These are phyloP conservation scores for Octopus bimaculoides DNA, from an alignment of 1,140 invertebrate species.

Conservation along the genomic window DNA sequence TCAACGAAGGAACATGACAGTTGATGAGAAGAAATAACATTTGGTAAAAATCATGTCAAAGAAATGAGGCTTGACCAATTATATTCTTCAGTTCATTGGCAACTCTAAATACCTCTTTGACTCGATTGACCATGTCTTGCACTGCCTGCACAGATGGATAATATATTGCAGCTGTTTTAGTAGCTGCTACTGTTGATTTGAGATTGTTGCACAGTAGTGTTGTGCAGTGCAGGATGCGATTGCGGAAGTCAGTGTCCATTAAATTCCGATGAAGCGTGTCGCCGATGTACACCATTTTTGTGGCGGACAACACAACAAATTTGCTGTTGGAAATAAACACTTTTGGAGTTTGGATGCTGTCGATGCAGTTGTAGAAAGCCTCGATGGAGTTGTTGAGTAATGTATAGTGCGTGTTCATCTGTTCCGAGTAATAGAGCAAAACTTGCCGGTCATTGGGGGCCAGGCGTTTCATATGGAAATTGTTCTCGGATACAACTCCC, in stretches of 20 bases:
- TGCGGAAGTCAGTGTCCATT: slow-evolving; percentile 69
- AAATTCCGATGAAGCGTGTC: slow-evolving; percentile 79
- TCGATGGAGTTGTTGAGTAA: slow-evolving; percentile 86
- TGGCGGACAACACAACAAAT: slow-evolving; percentile 88
- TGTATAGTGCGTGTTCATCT: slow-evolving; percentile 78
- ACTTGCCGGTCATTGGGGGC: slow-evolving; percentile 74
- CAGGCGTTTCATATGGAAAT: slow-evolving; percentile 15
- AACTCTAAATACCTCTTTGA: slow-evolving; percentile 77
- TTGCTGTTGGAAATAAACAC: slow-evolving; percentile 90
- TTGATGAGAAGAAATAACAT: neutral
- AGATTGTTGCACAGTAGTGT: slow-evolving; percentile 81
- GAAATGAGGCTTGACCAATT: slow-evolving; percentile 54
- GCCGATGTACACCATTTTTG: slow-evolving; percentile 88
- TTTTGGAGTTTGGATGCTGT: slow-evolving; percentile 89
- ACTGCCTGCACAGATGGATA: slow-evolving; percentile 87
- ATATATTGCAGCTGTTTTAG: slow-evolving; percentile 84
- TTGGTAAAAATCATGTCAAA: slow-evolving; percentile 22
- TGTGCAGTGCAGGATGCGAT: slow-evolving; percentile 73
- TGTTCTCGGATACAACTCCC: neutral
- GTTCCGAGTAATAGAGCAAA: slow-evolving; percentile 80
- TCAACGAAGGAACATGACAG: too few species aligned
- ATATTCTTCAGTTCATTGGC: slow-evolving; percentile 73
- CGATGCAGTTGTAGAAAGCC: slow-evolving; percentile 84
- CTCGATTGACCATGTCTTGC: slow-evolving; percentile 89
- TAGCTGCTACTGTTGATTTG: slow-evolving; percentile 79